Evolutionary conservation across 2,797 vertebrate genomes (phyloP).

Genomic region (Selene dorsalis): DNA sequence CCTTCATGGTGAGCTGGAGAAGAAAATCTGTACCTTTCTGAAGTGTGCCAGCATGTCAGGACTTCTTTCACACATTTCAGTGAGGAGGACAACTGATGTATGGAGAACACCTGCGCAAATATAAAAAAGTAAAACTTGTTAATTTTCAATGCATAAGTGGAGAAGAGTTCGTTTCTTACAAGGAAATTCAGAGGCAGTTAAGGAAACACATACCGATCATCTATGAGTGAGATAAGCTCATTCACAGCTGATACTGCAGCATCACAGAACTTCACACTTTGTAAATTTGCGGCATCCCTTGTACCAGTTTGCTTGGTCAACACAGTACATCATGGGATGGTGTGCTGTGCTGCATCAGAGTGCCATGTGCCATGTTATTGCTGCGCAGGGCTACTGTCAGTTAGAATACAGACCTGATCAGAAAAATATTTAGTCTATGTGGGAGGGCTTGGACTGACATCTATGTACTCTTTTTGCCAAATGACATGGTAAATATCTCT

Average conservation of each 20-base stretch:
- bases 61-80: constrained; percentile 99
- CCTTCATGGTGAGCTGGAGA: background rate
- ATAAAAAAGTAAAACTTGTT: background rate
- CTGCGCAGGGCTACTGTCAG: background rate
- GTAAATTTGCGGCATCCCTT: background rate
- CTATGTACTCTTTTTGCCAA: background rate
- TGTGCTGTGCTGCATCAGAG: background rate
- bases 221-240: too few species aligned
- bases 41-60: constrained; percentile 99
- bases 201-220: background rate
- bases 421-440: background rate
- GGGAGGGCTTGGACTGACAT: background rate
- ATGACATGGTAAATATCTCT: background rate
- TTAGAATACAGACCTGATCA: background rate
- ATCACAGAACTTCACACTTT: too few species aligned
- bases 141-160: background rate
- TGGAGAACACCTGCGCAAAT: constrained; percentile 93
- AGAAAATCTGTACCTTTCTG: constrained; percentile 90
- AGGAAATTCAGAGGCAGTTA: background rate
- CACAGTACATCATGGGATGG: background rate
- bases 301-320: too few species aligned
- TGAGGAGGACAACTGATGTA: constrained; percentile 98
- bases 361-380: background rate
- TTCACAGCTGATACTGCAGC: too few species aligned
- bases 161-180: background rate